phyloP scores from a whole-genome alignment of 2,888 invertebrate genomes.

The Trachelus troglodyta region DNA sequence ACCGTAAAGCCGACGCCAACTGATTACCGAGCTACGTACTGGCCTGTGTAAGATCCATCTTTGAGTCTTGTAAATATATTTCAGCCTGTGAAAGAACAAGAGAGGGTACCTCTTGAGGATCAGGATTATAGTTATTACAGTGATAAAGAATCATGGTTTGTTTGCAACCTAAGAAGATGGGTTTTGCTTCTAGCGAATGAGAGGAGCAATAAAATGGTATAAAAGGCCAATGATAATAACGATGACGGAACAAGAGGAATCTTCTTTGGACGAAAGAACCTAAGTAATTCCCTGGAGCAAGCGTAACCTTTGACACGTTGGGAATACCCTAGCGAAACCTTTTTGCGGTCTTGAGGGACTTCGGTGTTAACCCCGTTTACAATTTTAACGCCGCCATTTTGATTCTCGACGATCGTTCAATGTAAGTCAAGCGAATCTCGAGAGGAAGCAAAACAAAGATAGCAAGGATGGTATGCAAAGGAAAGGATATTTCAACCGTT shows the following conservation, averaged over 20 bases:
- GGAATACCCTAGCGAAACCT: neutral
- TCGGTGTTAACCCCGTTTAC: conserved; percentile 6
- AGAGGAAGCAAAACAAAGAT: neutral
- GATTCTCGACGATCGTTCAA: neutral
- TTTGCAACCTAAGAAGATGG: conserved; percentile 30
- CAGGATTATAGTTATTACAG: conserved; percentile 54
- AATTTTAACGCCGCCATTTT: neutral
- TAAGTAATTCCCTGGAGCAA: neutral
- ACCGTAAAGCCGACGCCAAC: conserved; percentile 7
- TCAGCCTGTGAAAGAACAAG: neutral
- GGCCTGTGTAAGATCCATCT: neutral
- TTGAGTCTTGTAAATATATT: neutral
- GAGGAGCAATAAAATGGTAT: neutral
- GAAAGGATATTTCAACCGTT: neutral
- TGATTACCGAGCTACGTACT: neutral
- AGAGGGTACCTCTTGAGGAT: conserved; percentile 12
- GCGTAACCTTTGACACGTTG: neutral
- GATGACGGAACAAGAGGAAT: neutral
- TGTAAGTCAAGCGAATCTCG: neutral
- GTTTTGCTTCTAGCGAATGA: neutral
- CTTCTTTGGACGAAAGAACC: neutral
- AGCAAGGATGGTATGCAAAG: neutral
- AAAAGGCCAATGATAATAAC: neutral
- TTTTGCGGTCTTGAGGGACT: neutral
- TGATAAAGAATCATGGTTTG: conserved; percentile 54